Base-by-base conservation (phyloP, 2,888 invertebrate genomes). In the Lypha dubia region DNA sequence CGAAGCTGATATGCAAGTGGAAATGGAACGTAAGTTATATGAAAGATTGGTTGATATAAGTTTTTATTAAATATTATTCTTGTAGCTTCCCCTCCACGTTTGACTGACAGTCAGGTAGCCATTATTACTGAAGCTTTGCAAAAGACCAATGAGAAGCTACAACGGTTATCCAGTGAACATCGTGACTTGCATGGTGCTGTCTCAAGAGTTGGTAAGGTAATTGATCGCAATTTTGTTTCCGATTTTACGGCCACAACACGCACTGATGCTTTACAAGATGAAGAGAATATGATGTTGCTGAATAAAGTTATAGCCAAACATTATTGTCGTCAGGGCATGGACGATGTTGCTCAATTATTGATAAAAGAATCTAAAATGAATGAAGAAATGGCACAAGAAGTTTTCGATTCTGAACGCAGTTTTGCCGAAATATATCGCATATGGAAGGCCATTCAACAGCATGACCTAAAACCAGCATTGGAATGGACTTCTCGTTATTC, bases 171-270 rank as follows among this genome's bases (percentile, higher is more conserved):
- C 0, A 95, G 96, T 81, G 98, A 98, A 92, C 97, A 97, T 90
- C 94, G 97, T 87, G 95, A 95, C 85, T 93, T 97, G 17, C 98
- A 98, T 90, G 91, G 92, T 0, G 88, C 91, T 3, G 96, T 96
- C 5, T 99, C 99, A 0, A 97, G 98, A 94, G 97, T 99, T 65
- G 99, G 99, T 68, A 99, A 99, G 93, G 96, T 97, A 0, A 97
- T 99, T 88, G 99, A 99, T 91, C 95, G 98, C 89, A 98, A 98
- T 93, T 98, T 98, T 90, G 96, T 97, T 49, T 95, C 97, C 0
- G 98, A 99, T 92, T 98, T 98, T 93, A 96, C 96, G 0, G 95
- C 97, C 1, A 97, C 98, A 0, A 96, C 97, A 82, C 95, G 97
- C 49, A 94, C 94, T 62, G 97, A 97, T 84, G 96, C 96, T 87